Percentiles rank a stretch among this genome's conserved stretches.
phyloP scores from a whole-genome alignment of 1,140 invertebrate species.

The Heterodera carotae region DNA sequence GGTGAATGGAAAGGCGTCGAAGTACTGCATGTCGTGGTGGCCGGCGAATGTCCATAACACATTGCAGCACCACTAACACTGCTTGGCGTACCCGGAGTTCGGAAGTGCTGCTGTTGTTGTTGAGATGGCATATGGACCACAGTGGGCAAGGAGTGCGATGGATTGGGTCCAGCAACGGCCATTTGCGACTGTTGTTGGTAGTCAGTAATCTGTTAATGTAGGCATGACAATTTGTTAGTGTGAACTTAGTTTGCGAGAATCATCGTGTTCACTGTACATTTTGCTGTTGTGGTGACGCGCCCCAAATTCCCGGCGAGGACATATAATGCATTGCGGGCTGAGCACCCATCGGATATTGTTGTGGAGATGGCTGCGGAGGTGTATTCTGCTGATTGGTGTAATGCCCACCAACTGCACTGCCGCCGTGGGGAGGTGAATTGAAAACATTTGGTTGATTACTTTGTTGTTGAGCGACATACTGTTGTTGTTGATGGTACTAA shows the following conservation, averaged over 20 bases:
- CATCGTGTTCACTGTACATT: no score
- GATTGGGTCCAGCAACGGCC: neutral
- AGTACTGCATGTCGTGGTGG: neutral
- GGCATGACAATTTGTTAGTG: no score
- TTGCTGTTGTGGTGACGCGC: neutral
- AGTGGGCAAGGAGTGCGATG: neutral
- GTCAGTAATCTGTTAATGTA: neutral
- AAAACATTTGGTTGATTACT: neutral
- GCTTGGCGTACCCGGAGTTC: conserved; percentile 27
- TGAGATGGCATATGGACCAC: neutral
- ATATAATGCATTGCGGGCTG: conserved; percentile 10
- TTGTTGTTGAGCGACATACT: conserved; percentile 17
- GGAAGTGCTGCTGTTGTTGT: conserved; percentile 25
- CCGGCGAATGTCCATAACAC: conserved; percentile 23
- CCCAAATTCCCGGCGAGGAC: conserved; percentile 20
- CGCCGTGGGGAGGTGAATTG: conserved; percentile 4
- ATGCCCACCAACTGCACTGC: neutral
- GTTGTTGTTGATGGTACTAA: conserved; percentile 27
- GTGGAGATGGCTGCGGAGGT: conserved; percentile 1
- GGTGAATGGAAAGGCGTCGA: conserved; percentile 29
- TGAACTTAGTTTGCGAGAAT: no score
- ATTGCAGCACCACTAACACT: neutral
- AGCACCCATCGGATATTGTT: conserved; percentile 10
- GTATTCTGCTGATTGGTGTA: conserved; percentile 9
- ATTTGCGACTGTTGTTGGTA: conserved; percentile 7